Conservation (phyloP, 2,797 vertebrate genomes). For the Neoniphon sammara region DNA sequence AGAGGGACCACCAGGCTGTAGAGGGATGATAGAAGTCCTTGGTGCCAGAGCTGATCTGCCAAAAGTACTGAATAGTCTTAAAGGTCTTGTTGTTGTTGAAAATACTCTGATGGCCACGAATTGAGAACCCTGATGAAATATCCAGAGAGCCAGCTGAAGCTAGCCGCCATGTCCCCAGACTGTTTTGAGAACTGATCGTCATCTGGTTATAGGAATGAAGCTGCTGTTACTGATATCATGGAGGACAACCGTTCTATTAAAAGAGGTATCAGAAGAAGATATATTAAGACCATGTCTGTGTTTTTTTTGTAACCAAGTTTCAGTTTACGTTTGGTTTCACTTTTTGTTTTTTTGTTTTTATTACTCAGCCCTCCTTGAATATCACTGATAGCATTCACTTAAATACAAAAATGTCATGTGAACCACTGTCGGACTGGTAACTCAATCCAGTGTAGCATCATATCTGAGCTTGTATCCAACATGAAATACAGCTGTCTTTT, state of each 20-base stretch:
- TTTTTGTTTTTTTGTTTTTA: constrained; percentile 33
- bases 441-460: constrained; percentile 59
- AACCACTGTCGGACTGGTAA: constrained; percentile 59
- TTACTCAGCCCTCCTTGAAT: constrained; percentile 33
- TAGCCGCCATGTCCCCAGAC: constrained; percentile 14
- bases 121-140: constrained; percentile 66
- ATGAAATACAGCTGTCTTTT: constrained; percentile 75
- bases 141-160: constrained; percentile 65
- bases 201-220: constrained; percentile 31
- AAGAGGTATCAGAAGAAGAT: constrained; percentile 23
- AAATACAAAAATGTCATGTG: constrained; percentile 45
- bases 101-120: constrained; percentile 43
- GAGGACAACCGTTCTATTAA: constrained; percentile 3
- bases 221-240: constrained; percentile 24
- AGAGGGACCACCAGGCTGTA: constrained; percentile 40
- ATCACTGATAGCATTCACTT: constrained; percentile 38
- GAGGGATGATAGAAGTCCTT: constrained; percentile 11
- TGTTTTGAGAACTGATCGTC: constrained; percentile 37
- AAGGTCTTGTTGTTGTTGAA: constrained; percentile 61
- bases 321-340: constrained; percentile 16
- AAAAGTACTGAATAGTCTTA: constrained; percentile 33
- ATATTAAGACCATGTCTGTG: neutral
- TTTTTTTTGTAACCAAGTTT: neutral
- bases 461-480: constrained; percentile 54
- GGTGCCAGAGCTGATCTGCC: constrained; percentile 22